Base-by-base conservation (phyloP, 2,113 vertebrate species). In the Litocranius walleri region DNA sequence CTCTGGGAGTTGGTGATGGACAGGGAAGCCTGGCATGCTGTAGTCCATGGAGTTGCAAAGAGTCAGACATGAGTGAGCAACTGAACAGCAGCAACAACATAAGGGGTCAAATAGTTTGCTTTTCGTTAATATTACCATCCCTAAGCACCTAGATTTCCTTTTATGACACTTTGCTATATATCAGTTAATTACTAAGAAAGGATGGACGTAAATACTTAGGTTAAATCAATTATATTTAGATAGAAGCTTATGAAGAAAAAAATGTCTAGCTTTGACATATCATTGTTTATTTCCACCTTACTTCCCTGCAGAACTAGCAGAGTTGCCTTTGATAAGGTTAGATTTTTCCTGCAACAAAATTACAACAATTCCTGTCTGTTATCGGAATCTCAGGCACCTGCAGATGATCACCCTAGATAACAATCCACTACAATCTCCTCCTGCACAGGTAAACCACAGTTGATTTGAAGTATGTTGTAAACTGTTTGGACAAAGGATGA, bases 321-420 rank as follows among this genome's bases (percentile, higher is more conserved):
- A 99, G 36, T 99, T 99, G 96, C 99, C 99, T 90, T 99, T 99
- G 97, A 99, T 99, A 95, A 99, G 99, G 90, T 98, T 99, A 95
- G 99, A 99, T 97, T 99, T 99, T 98, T 99, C 99, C 88, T 99
- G 99, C 98, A 99, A 99, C 99, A 99, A 99, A 98, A 99, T 99
- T 96, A 99, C 99, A 25, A 98, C 98, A 64, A 99, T 99, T 96
- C 99, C 99, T 25, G 98, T 99, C 94, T 99, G 99, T 98, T 99
- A 99, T 83, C 99, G 99, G 74, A 99, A 99, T 83, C 99, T 99
- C 77, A 98, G 99, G 6, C 99, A 99, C 97, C 99, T 99, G 9
- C 99, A 99, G 98, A 99, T 98, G 98, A 99, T 99, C 92, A 98
- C 99, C 84, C 98, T 99, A 45, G 99, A 99, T 98, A 99, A 99